phyloP scores from a whole-genome alignment of 2,113 vertebrate species.

The Strix aluco region DNA sequence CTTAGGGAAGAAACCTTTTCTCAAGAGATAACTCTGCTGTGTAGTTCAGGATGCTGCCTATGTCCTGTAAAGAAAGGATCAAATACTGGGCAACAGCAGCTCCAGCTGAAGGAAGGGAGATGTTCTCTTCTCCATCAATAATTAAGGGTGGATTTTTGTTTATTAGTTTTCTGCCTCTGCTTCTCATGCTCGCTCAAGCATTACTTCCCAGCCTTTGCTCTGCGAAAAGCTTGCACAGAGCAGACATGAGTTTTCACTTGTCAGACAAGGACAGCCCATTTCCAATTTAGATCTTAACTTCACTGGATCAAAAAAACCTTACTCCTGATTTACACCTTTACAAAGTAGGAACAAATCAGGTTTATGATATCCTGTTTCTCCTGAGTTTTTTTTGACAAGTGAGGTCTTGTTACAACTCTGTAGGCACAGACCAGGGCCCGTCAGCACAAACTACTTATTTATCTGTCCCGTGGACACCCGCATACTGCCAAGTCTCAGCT shows the following conservation, averaged over 20 bases:
- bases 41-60: background rate
- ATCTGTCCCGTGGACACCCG: background rate
- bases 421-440: background rate
- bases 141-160: background rate
- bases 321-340: background rate
- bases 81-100: background rate
- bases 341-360: background rate
- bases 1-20: background rate
- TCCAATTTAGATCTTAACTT: background rate
- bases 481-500: conserved; percentile 19
- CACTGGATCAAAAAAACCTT: background rate
- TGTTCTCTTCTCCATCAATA: background rate
- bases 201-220: background rate
- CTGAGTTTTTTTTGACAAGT: background rate
- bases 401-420: background rate
- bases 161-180: background rate
- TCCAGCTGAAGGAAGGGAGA: background rate
- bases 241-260: background rate
- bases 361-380: background rate
- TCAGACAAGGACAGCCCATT: background rate
- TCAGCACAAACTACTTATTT: background rate
- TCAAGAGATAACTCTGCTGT: background rate
- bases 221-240: background rate
- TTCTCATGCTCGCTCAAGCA: background rate
- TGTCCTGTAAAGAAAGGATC: background rate